phyloP scores from a whole-genome alignment of 2,888 invertebrate species.

The Xylota segnis region DNA sequence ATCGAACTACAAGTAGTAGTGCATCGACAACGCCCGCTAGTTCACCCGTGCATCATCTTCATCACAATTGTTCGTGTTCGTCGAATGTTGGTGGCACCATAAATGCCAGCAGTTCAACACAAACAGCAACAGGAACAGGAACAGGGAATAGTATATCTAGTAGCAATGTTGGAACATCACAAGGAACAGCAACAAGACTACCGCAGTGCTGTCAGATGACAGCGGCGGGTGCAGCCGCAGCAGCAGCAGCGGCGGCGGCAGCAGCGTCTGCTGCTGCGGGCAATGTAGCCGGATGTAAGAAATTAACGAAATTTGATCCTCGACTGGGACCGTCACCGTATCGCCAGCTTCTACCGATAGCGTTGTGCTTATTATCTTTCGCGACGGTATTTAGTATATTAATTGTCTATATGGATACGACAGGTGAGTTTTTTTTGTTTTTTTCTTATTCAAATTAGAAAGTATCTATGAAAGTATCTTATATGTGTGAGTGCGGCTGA shows the following conservation, averaged over 20 bases:
- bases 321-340: constrained; percentile 83
- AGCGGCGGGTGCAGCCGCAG: constrained; percentile 76
- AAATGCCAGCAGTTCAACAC: constrained; percentile 48
- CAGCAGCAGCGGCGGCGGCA: constrained; percentile 76
- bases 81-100: constrained; percentile 74
- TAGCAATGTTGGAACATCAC: constrained; percentile 82
- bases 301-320: constrained; percentile 83
- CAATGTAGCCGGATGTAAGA: constrained; percentile 80
- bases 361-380: constrained; percentile 91
- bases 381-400: constrained; percentile 92
- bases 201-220: constrained; percentile 81
- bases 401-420: constrained; percentile 92
- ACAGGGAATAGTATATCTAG: constrained; percentile 80
- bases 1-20: constrained; percentile 76
- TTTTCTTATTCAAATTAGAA: constrained; percentile 30
- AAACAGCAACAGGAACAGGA: constrained; percentile 30
- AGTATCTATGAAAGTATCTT: constrained; percentile 16
- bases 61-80: constrained; percentile 77
- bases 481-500: background rate
- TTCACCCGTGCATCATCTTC: constrained; percentile 77
- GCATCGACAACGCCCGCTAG: constrained; percentile 73
- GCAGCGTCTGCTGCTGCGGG: constrained; percentile 73
- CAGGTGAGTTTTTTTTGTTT: constrained; percentile 86
- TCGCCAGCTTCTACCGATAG: constrained; percentile 87
- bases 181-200: constrained; percentile 82